These are phyloP conservation scores for Brachionichthys hirsutus DNA, from an alignment of 2,113 vertebrate species.

Conservation along the genomic window DNA sequence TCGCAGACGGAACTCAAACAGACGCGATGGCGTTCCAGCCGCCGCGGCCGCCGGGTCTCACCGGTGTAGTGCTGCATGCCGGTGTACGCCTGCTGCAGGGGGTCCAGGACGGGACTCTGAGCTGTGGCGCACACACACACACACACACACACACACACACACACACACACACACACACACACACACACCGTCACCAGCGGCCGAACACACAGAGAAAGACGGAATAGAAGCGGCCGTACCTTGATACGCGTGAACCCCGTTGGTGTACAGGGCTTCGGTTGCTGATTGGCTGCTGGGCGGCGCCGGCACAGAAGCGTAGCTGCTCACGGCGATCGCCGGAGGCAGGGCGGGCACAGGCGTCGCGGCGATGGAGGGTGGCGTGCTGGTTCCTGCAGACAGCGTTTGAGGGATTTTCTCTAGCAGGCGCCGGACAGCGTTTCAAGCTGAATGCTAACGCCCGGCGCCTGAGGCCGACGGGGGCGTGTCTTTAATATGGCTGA, in stretches of 20 bases:
- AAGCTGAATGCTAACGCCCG: too few relatives aligned
- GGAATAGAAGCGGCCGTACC: conserved; percentile 58
- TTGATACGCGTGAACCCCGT: conserved; percentile 88
- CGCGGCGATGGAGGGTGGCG: conserved; percentile 86
- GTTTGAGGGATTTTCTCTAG: too few relatives aligned
- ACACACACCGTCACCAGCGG: not conserved
- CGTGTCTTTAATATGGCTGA: too few relatives aligned
- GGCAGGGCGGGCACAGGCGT: conserved; percentile 86
- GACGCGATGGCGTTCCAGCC: too few relatives aligned
- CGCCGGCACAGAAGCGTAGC: conserved; percentile 82
- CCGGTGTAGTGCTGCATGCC: conserved; percentile 95
- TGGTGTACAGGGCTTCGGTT: conserved; percentile 85
- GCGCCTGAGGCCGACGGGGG: too few relatives aligned
- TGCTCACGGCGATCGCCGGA: conserved; percentile 83
- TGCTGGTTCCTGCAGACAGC: conserved; percentile 82
- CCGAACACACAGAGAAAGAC: not conserved
- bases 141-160: conserved; percentile 14
- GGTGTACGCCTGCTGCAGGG: conserved; percentile 89
- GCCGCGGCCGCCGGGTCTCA: conserved; percentile 46
- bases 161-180: not conserved
- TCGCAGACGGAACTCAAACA: not conserved
- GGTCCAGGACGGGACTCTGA: conserved; percentile 90
- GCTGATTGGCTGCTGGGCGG: conserved; percentile 84
- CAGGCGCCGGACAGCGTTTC: too few relatives aligned
- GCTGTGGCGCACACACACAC: conserved; percentile 70